Percentiles rank a stretch among this genome's conserved stretches.
phyloP scores from a whole-genome alignment of 1,140 invertebrate genomes.

The Megalopta genalis region DNA sequence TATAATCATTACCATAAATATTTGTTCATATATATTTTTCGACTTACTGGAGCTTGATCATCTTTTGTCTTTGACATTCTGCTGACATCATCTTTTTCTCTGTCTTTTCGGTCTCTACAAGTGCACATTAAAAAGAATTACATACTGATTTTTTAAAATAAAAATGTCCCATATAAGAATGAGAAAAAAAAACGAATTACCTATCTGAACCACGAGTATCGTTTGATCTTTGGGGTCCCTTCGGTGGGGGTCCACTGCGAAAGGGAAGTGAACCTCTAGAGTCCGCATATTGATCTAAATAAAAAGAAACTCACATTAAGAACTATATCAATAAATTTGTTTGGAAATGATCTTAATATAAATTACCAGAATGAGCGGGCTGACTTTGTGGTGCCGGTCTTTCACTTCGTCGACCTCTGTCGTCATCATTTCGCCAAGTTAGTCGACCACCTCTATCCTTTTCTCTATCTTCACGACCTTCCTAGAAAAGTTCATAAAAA shows the following conservation, averaged over 20 bases:
- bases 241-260: slow-evolving; percentile 42
- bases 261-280: slow-evolving; percentile 59
- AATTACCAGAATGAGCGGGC: slow-evolving; percentile 65
- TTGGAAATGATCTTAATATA: not conserved
- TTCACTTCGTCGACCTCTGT: slow-evolving; percentile 50
- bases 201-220: slow-evolving; percentile 61
- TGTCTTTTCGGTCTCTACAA: slow-evolving; percentile 71
- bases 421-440: slow-evolving; percentile 61
- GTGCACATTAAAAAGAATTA: slow-evolving; percentile 5
- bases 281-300: slow-evolving; percentile 65
- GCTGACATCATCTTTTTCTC: slow-evolving; percentile 75
- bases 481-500: slow-evolving; percentile 55
- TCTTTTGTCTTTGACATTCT: slow-evolving; percentile 83
- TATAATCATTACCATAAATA: not conserved
- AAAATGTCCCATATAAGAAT: not conserved
- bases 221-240: slow-evolving; percentile 44
- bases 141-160: not conserved
- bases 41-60: slow-evolving; percentile 82
- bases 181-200: slow-evolving; percentile 44
- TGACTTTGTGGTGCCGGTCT: slow-evolving; percentile 56
- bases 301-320: not conserved
- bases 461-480: slow-evolving; percentile 72
- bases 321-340: not conserved
- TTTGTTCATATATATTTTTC: not conserved
- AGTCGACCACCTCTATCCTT: slow-evolving; percentile 59